Percentiles rank a stretch among this genome's conserved stretches.
Conservation (phyloP, 1,140 invertebrate genomes). For the Lordiphosa collinella region DNA sequence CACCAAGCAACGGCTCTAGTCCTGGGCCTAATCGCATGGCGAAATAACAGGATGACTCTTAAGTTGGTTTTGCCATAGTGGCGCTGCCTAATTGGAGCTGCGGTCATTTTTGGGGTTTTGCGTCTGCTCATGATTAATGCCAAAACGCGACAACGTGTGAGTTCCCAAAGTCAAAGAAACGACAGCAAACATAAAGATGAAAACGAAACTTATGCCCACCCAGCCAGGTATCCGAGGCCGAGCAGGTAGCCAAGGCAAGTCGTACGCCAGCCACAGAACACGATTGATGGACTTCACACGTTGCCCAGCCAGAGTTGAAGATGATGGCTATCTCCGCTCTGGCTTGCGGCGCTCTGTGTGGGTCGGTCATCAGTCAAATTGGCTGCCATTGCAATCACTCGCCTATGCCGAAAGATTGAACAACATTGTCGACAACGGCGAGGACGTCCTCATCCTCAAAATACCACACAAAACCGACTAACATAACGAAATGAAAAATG, state of each 20-base stretch:
- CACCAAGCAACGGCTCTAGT: slow-evolving; percentile 21
- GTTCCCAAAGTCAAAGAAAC: slow-evolving; percentile 34
- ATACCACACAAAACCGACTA: slow-evolving; percentile 29
- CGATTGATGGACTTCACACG: slow-evolving; percentile 69
- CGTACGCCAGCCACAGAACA: slow-evolving; percentile 53
- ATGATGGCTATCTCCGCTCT: slow-evolving; percentile 56
- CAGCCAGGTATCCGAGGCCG: slow-evolving; percentile 33
- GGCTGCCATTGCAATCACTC: slow-evolving; percentile 46
- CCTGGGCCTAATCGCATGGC: slow-evolving; percentile 31
- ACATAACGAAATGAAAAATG: slow-evolving; percentile 37
- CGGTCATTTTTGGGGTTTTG: slow-evolving; percentile 24
- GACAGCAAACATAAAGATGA: slow-evolving; percentile 65
- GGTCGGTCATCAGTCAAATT: slow-evolving; percentile 73
- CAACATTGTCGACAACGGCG: neutral
- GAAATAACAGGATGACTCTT: too few relatives aligned
- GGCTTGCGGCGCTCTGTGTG: slow-evolving; percentile 55
- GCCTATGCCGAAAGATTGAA: slow-evolving; percentile 8
- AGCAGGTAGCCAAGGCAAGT: slow-evolving; percentile 32
- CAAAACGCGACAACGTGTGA: slow-evolving; percentile 65
- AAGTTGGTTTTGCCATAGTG: slow-evolving; percentile 1
- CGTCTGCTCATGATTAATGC: slow-evolving; percentile 61
- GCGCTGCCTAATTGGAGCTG: slow-evolving; percentile 56
- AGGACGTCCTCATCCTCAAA: slow-evolving; percentile 1
- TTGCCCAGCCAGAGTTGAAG: slow-evolving; percentile 22
- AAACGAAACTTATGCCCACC: slow-evolving; percentile 67